phyloP scores from a whole-genome alignment of 1,140 invertebrate genomes.

The Leptinotarsa defecta region DNA sequence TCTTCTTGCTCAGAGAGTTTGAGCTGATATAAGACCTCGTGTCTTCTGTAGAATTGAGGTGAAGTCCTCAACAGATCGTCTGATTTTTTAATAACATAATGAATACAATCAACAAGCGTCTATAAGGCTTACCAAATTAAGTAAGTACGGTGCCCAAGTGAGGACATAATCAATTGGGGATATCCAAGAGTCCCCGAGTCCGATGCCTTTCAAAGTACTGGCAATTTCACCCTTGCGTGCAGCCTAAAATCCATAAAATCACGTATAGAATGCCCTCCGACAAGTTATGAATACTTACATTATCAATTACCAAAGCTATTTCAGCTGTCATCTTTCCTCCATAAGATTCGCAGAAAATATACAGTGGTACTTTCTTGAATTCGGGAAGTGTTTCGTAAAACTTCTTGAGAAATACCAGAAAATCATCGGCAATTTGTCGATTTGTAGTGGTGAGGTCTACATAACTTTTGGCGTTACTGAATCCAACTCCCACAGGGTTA shows the following conservation, averaged over 20 bases:
- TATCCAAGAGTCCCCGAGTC: slow-evolving; percentile 85
- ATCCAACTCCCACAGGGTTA: slow-evolving; percentile 86
- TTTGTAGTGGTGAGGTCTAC: slow-evolving; percentile 68
- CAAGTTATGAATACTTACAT: slow-evolving; percentile 58
- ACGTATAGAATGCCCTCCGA: not conserved
- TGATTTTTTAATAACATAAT: no score
- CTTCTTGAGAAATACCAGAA: slow-evolving; percentile 70
- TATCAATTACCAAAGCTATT: slow-evolving; percentile 67
- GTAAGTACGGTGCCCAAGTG: slow-evolving; percentile 79
- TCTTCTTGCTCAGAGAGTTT: no score
- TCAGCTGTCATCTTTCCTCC: slow-evolving; percentile 88
- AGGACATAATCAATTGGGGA: slow-evolving; percentile 79
- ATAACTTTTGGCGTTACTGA: slow-evolving; percentile 74
- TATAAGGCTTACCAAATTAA: slow-evolving; percentile 64
- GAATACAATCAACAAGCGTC: not conserved
- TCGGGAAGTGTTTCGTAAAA: slow-evolving; percentile 68
- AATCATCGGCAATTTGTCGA: slow-evolving; percentile 76
- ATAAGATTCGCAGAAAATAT: slow-evolving; percentile 85
- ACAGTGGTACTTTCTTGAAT: slow-evolving; percentile 73
- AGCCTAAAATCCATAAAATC: slow-evolving; percentile 58
- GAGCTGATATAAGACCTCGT: no score
- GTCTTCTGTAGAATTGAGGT: no score
- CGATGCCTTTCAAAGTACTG: slow-evolving; percentile 76
- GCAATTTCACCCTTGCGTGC: slow-evolving; percentile 66
- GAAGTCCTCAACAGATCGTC: no score